Percentiles rank a stretch among this genome's conserved stretches.
Evolutionary conservation across 2,888 invertebrate species (phyloP).

Genomic region (Megamerina dolium): DNA sequence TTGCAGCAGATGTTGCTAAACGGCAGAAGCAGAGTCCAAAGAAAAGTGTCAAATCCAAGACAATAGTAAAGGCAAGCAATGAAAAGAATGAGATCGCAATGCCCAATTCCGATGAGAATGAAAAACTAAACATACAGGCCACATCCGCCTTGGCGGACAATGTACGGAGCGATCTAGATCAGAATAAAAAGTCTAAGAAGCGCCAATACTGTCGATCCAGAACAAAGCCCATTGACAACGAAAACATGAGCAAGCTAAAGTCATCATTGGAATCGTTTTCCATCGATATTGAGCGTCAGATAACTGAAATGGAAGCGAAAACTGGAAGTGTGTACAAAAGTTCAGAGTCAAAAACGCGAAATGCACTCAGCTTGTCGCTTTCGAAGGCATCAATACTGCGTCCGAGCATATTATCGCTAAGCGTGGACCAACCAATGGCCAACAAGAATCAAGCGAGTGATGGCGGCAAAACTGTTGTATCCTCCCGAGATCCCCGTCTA

Average conservation of each 20-base stretch:
- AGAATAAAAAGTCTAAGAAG: constrained; percentile 23
- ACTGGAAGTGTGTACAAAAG: constrained; percentile 16
- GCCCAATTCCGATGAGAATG: constrained; percentile 12
- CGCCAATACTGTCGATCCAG: constrained; percentile 32
- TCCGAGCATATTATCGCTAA: constrained; percentile 34
- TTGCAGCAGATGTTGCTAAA: constrained; percentile 12
- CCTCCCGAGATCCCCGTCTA: constrained; percentile 45
- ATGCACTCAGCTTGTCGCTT: constrained; percentile 2
- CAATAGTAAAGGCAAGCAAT: constrained; percentile 4
- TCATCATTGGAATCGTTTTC: constrained; percentile 45
- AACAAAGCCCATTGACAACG: constrained; percentile 35
- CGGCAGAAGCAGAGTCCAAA: constrained; percentile 12
- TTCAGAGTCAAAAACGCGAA: constrained; percentile 16
- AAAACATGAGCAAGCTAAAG: constrained; percentile 43
- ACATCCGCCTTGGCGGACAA: neutral
- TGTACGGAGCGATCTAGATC: constrained; percentile 8
- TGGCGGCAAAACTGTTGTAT: constrained; percentile 23
- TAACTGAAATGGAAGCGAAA: constrained; percentile 30
- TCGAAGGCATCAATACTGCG: constrained; percentile 28
- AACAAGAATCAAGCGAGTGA: constrained; percentile 16
- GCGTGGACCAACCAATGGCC: constrained; percentile 18
- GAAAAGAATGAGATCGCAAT: neutral
- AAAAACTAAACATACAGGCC: constrained; percentile 17
- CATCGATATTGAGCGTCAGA: constrained; percentile 40
- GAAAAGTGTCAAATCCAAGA: constrained; percentile 11